Conservation (phyloP, 1,140 invertebrate genomes). For the Caenorhabditis inopinata region DNA sequence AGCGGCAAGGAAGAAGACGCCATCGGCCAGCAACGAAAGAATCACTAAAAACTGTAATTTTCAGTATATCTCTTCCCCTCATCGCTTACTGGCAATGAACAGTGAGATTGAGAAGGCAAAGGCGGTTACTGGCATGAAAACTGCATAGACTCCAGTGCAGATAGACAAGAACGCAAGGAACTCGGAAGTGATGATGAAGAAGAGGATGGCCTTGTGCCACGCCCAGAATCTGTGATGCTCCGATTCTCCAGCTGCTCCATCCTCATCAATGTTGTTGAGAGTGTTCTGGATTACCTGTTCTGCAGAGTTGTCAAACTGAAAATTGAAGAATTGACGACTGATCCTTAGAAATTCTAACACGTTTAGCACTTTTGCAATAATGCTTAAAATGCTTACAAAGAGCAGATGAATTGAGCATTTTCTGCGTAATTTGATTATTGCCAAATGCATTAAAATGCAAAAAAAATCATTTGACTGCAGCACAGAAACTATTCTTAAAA, state of each 20-base stretch:
- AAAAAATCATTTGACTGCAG: too few species aligned
- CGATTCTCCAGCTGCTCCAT: constrained; percentile 63
- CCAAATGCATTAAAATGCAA: too few species aligned
- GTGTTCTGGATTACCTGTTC: constrained; percentile 65
- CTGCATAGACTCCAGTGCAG: constrained; percentile 63
- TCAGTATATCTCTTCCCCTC: neutral
- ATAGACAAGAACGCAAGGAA: constrained; percentile 62
- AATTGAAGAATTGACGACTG: too few species aligned
- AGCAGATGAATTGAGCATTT: too few species aligned
- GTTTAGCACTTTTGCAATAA: too few species aligned
- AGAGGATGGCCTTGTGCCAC: constrained; percentile 64
- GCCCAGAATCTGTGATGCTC: constrained; percentile 65
- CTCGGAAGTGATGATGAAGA: constrained; percentile 63
- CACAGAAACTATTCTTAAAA: too few species aligned
- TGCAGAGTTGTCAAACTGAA: constrained; percentile 62
- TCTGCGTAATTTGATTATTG: too few species aligned
- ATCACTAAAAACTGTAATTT: constrained; percentile 54
- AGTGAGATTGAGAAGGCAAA: constrained; percentile 64
- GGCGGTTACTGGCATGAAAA: constrained; percentile 61
- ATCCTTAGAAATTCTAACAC: too few species aligned
- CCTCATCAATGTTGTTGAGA: constrained; percentile 62
- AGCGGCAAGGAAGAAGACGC: constrained; percentile 65
- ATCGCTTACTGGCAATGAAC: constrained; percentile 59
- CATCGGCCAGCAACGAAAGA: constrained; percentile 62
- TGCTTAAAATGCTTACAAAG: too few species aligned